Evolutionary conservation across 1,140 invertebrate species (phyloP), one percentile per base, ranked within the genome.

Genomic region (Palaemon carinicauda): DNA sequence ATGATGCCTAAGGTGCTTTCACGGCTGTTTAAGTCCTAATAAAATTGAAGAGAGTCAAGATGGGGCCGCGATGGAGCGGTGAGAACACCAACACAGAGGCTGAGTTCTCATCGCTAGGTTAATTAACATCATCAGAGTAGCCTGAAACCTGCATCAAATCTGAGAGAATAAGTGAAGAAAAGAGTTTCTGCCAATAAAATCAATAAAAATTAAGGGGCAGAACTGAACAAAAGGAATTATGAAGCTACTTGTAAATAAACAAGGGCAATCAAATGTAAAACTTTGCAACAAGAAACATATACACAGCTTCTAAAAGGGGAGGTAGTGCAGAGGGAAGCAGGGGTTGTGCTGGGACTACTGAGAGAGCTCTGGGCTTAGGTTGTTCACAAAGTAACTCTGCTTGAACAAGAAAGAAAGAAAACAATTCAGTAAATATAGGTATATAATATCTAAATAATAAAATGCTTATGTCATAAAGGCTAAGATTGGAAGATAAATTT

Each of bases 1-100:
- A 88, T 83, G 81, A 88, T 88, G 81, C 87, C 87, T 88, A 88
- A 84, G 81, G 75, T 84, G 81, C 81, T 80, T 88, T 88, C 87
- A 78, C 87, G 87, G 87, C 87, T 83, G 87, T 88, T 88, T 88
- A 88, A 83, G 81, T 88, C 87, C 87, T 88, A 88, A 84, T 84
- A 80, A 80, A 80, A 88, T 80, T 84, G 82, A 85, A 84, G 78
- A 88, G 87, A 83, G 80, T 83, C 80, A 88, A 83, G 81, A 83
- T 82, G 87, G 81, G 85, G 85, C 85, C 85, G 85, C 85, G 80
- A 87, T 87, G 80, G 81, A 82, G 85, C 85, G 85, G 71, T 86
- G 83, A 86, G 83, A 86, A 86, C 83, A 71, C 78, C 83, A 86
- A 86, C 85, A 81, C 78, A 41, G 53, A 65, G 85, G 80, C 85